These are phyloP conservation scores for Salvelinus sp. DNA, from an alignment of 2,113 vertebrate genomes.

Conservation along the genomic window DNA sequence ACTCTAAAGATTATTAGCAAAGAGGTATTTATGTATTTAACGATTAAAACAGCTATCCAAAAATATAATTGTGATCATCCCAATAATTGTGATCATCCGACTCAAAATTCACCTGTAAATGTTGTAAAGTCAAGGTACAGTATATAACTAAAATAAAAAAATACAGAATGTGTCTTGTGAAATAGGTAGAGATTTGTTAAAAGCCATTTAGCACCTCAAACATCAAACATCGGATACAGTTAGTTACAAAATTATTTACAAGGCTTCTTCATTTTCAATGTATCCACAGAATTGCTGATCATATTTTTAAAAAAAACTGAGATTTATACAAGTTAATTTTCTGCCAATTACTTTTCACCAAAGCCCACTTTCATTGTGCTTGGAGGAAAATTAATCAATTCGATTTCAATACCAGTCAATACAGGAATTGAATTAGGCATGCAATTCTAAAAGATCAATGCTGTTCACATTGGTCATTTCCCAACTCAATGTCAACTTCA, in stretches of 20 bases:
- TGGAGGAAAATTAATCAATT: neutral
- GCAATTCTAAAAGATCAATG: neutral
- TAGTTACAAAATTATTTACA: slow-evolving; percentile 76
- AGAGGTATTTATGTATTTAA: no score
- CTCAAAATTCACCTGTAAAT: no score
- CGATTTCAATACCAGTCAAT: slow-evolving; percentile 11
- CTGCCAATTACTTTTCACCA: slow-evolving; percentile 3
- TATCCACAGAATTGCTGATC: slow-evolving; percentile 25
- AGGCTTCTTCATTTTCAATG: slow-evolving; percentile 38
- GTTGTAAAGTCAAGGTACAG: no score
- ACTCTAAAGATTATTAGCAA: no score
- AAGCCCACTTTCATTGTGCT: neutral
- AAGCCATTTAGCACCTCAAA: no score
- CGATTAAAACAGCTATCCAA: no score
- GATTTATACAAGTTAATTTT: neutral
- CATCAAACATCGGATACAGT: no score
- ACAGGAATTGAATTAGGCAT: neutral
- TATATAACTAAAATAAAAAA: no score
- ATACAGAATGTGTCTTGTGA: no score
- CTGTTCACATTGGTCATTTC: neutral
- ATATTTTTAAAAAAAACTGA: neutral
- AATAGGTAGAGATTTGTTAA: no score
- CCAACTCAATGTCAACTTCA: neutral
- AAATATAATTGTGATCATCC: no score
- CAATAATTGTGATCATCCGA: no score